Base-by-base conservation (phyloP, 2,888 invertebrate genomes). In the Syritta pipiens region DNA sequence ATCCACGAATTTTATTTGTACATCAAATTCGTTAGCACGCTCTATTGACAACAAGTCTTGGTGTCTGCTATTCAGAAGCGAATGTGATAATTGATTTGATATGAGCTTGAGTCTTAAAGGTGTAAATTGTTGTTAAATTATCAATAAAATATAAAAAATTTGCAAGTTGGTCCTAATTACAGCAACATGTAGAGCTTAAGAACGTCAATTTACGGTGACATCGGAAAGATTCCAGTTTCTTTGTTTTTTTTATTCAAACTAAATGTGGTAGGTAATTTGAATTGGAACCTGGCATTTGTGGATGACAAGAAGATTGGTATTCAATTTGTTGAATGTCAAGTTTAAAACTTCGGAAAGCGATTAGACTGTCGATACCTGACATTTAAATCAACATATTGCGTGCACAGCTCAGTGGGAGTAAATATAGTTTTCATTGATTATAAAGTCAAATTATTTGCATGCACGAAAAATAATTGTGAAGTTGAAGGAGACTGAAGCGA, bases 341-440 rank as follows among this genome's bases (percentile, higher is more conserved):
- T n/a, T n/a, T n/a, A n/a, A n/a, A n/a, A n/a, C n/a, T n/a, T n/a
- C n/a, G n/a, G n/a, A n/a, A n/a, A n/a, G n/a, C n/a, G n/a, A n/a
- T n/a, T n/a, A n/a, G n/a, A n/a, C n/a, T n/a, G n/a, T n/a, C n/a
- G n/a, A n/a, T n/a, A n/a, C n/a, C 42, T 24, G 63, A 32, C 63
- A 63, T 63, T 63, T 24, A 12, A 51, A 53, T 53, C 40, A 51
- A 44, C 37, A 26, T 35, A 10, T 62, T 40, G 62, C 62, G 49
- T 62, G 49, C 12, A 28, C 28, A 22, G 30, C 17, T 12, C n/a
- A n/a, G n/a, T n/a, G n/a, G n/a, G 1, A 22, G 3, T 14, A 7
- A 17, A 20, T 37, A 4, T 5, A 12, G 40, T 20, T 48, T 20
- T 1, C 46, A 26, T 40, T 49, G 28, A 14, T 48, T 28, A n/a